Conservation (phyloP, 2,888 invertebrate genomes). For the Lordiphosa andalusiaca region DNA sequence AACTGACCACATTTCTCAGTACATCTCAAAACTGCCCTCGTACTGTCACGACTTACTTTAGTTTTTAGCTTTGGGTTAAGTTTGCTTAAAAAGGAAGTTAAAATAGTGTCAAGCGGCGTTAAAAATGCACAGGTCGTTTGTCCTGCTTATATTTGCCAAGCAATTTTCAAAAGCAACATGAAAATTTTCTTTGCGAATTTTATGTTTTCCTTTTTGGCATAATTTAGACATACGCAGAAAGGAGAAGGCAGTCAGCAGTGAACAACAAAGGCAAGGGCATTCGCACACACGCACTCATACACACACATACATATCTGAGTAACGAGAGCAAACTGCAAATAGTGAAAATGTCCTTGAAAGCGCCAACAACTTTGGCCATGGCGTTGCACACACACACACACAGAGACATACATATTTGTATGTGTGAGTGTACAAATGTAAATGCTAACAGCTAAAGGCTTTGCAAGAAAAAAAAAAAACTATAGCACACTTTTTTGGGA, state of each 20-base stretch:
- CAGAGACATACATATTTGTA: not conserved
- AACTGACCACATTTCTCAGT: no score
- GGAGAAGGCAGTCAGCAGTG: not conserved
- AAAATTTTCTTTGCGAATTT: slow-evolving; percentile 10
- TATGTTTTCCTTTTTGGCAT: slow-evolving; percentile 23
- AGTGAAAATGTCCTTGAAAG: slow-evolving; percentile 67
- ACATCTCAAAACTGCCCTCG: no score
- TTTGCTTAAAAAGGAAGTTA: slow-evolving; percentile 11
- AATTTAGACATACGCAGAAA: slow-evolving; percentile 35
- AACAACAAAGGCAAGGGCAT: slow-evolving; percentile 39
- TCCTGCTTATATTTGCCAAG: slow-evolving; percentile 57
- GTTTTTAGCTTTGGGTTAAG: no score
- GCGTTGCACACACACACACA: slow-evolving; percentile 35
- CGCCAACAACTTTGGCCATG: slow-evolving; percentile 56
- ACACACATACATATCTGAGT: slow-evolving; percentile 14
- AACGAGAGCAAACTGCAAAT: slow-evolving; percentile 64
- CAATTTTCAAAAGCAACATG: slow-evolving; percentile 39
- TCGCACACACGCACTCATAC: slow-evolving; percentile 28
- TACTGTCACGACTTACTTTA: no score
- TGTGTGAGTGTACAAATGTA: no score
- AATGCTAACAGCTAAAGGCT: no score
- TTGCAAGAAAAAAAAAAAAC: no score
- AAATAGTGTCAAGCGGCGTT: slow-evolving; percentile 35
- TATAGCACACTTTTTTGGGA: no score
- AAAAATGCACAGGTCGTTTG: slow-evolving; percentile 35